phyloP scores from a whole-genome alignment of 2,797 vertebrate genomes.

The Sandelia bainsii region DNA sequence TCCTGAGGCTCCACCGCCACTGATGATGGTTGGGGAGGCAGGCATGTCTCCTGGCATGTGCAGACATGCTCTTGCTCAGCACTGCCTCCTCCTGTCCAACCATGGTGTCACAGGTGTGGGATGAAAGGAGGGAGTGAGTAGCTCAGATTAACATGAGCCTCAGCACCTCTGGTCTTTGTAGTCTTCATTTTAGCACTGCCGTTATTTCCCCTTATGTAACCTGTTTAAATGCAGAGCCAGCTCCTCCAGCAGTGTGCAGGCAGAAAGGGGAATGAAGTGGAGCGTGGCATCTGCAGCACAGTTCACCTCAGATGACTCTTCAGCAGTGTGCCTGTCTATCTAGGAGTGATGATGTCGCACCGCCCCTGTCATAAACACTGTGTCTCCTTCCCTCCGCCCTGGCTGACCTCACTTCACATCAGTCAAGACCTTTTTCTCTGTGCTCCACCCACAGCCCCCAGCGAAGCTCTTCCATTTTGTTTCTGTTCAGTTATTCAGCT shows the following conservation, averaged over 20 bases:
- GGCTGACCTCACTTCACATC: slow-evolving; percentile 43
- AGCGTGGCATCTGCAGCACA: slow-evolving; percentile 31
- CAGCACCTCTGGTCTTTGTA: slow-evolving; percentile 8
- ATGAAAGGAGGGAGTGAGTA: background rate
- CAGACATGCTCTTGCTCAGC: slow-evolving; percentile 43
- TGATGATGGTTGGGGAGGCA: slow-evolving; percentile 6
- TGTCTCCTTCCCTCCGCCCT: slow-evolving; percentile 13
- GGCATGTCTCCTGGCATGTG: slow-evolving; percentile 52
- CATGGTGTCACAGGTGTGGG: background rate
- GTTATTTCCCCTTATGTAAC: slow-evolving; percentile 16
- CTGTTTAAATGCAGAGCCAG: slow-evolving; percentile 7
- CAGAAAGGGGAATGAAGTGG: background rate
- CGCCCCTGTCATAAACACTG: slow-evolving; percentile 27
- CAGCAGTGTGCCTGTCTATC: slow-evolving; percentile 19
- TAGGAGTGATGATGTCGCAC: slow-evolving; percentile 35
- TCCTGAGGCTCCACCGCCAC: background rate
- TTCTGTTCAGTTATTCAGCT: slow-evolving; percentile 48
- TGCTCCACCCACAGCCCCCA: slow-evolving; percentile 10
- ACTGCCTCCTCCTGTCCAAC: slow-evolving; percentile 48
- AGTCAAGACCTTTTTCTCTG: slow-evolving; percentile 24
- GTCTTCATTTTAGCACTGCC: slow-evolving; percentile 16
- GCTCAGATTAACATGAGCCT: background rate
- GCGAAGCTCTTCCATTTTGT: background rate
- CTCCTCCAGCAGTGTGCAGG: slow-evolving; percentile 5
- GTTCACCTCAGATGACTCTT: slow-evolving; percentile 58